Evolutionary conservation across 1,140 invertebrate genomes (phyloP).

Genomic region (Alviniconcha marisindica): DNA sequence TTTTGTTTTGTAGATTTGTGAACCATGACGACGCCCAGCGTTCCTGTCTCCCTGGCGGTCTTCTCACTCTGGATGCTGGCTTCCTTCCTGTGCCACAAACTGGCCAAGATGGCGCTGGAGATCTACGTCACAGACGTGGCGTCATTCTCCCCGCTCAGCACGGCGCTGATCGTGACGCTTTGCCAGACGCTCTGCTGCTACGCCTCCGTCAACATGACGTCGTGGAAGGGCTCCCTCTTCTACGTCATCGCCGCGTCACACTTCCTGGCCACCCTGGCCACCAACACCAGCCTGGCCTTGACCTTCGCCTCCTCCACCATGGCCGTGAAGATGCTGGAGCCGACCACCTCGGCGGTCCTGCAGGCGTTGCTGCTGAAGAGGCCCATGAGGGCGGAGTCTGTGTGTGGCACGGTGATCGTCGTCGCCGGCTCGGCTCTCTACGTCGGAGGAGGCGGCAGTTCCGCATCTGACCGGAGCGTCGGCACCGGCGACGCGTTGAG

Average conservation of each 20-base stretch:
- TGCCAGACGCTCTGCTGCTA: not conserved
- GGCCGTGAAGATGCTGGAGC: slow-evolving; percentile 47
- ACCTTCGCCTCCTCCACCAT: slow-evolving; percentile 45
- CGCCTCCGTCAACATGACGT: not conserved
- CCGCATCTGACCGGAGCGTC: no score
- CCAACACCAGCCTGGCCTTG: slow-evolving; percentile 43
- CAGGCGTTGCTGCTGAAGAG: slow-evolving; percentile 23
- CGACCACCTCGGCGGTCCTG: slow-evolving; percentile 37
- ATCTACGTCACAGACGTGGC: not conserved
- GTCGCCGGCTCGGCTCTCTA: slow-evolving; percentile 37
- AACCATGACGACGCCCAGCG: not conserved
- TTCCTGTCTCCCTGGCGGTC: not conserved
- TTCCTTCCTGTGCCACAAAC: not conserved
- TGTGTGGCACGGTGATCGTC: slow-evolving; percentile 32
- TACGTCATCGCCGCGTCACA: slow-evolving; percentile 13
- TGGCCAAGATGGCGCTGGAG: not conserved
- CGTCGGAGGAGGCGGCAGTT: not conserved
- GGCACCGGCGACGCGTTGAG: not conserved
- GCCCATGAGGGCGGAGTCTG: not conserved
- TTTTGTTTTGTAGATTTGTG: no score
- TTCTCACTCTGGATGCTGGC: not conserved
- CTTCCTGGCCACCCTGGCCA: slow-evolving; percentile 39
- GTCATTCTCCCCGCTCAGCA: not conserved
- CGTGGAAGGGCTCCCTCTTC: not conserved
- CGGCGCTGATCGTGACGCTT: not conserved